Percentiles rank a stretch among this genome's conserved stretches.
phyloP scores from a whole-genome alignment of 2,113 vertebrate genomes.

The Podiceps cristatus region DNA sequence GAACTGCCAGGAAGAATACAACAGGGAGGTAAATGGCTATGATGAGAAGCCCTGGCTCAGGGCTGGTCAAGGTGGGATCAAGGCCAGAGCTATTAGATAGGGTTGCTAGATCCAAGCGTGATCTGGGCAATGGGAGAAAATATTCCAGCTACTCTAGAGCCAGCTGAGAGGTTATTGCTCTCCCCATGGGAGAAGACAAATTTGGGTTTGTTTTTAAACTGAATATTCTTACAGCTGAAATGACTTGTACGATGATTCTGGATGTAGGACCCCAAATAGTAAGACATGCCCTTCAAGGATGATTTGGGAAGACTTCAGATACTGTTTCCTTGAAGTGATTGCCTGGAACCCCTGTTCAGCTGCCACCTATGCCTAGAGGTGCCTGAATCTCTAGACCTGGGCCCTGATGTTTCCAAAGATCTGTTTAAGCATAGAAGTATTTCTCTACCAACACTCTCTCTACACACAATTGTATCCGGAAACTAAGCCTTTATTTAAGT shows the following conservation, averaged over 20 bases:
- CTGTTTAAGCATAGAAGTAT: background rate
- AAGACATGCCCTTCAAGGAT: background rate
- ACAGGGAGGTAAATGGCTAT: background rate
- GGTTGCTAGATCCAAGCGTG: background rate
- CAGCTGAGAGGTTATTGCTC: background rate
- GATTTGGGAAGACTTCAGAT: background rate
- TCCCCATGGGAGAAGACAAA: background rate
- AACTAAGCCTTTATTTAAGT: background rate
- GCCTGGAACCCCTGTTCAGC: background rate
- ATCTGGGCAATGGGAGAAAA: background rate
- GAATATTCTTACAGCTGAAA: background rate
- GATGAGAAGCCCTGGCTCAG: background rate
- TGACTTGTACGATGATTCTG: background rate
- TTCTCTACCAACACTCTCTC: background rate
- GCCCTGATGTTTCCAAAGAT: background rate
- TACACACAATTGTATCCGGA: background rate
- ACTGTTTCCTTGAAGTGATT: fast-evolving
- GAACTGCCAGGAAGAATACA: background rate
- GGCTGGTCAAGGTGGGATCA: background rate
- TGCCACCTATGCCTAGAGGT: background rate
- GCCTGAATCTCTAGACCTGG: background rate
- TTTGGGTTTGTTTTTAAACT: background rate
- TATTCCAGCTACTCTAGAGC: background rate
- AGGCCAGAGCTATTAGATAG: background rate
- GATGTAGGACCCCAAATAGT: too few relatives aligned